Conservation (phyloP, 1,140 invertebrate genomes). For the Homarus americanus region DNA sequence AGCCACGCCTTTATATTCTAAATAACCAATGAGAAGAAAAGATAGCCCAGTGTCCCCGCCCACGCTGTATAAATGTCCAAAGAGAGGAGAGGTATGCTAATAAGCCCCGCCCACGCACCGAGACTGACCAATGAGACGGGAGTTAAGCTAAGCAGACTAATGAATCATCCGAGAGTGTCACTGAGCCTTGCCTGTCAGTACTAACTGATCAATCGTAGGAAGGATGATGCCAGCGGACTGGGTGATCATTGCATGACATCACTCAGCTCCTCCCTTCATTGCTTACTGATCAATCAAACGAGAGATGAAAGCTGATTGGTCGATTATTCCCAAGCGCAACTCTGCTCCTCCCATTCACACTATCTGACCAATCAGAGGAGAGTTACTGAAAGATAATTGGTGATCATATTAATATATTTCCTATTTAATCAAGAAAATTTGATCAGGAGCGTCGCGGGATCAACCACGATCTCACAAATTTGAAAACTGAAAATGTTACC, state of each 20-base stretch:
- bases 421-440: no score
- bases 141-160: background rate
- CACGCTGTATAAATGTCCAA: background rate
- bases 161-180: slow-evolving; percentile 6
- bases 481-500: no score
- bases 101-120: background rate
- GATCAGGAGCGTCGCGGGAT: no score
- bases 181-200: background rate
- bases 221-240: background rate
- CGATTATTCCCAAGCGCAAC: background rate
- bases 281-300: slow-evolving; percentile 4
- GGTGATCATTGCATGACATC: background rate
- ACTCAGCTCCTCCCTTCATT: background rate
- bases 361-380: background rate
- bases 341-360: background rate
- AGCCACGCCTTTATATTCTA: background rate
- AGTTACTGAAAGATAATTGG: background rate
- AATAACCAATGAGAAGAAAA: background rate
- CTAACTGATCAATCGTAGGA: background rate
- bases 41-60: background rate
- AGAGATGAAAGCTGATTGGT: background rate
- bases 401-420: slow-evolving; percentile 1
- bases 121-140: background rate
- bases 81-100: background rate
- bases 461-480: no score